phyloP scores from a whole-genome alignment of 1,140 invertebrate species.

The Trachymyrmex cornetzi region DNA sequence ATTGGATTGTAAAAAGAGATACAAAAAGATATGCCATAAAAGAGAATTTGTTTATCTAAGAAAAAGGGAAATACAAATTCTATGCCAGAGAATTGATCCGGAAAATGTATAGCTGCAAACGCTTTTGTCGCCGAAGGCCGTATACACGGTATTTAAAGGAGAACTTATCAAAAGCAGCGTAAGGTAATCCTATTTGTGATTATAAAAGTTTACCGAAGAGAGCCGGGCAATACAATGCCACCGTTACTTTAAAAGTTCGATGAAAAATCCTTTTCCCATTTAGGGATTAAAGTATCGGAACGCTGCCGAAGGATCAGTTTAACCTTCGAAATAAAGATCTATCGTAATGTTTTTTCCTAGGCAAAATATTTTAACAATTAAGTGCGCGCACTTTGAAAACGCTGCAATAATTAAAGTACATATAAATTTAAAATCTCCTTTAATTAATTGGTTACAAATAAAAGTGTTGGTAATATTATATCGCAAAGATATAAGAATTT shows the following conservation, averaged over 20 bases:
- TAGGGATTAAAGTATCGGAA: conserved; percentile 64
- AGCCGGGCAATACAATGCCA: conserved; percentile 46
- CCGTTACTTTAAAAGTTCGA: conserved; percentile 62
- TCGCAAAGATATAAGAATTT: not conserved
- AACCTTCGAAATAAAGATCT: conserved; percentile 45
- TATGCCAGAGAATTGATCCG: not conserved
- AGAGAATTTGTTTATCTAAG: not conserved
- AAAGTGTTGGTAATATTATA: not conserved
- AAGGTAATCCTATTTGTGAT: conserved; percentile 61
- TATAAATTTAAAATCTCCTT: not conserved
- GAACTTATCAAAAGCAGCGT: conserved; percentile 56
- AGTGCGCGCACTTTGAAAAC: conserved; percentile 12
- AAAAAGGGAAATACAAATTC: not conserved
- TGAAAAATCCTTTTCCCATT: conserved; percentile 56
- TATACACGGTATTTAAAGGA: conserved; percentile 48
- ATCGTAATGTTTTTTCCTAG: conserved; percentile 39
- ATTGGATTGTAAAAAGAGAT: not conserved
- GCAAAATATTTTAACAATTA: not conserved
- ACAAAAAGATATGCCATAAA: not conserved
- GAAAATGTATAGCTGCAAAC: not conserved
- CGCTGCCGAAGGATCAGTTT: conserved; percentile 53
- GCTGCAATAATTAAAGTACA: conserved; percentile 8
- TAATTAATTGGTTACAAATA: not conserved
- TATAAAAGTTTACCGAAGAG: conserved; percentile 55
- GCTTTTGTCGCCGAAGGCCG: not conserved